Evolutionary conservation across 2,888 invertebrate species (phyloP).

Genomic region (Polia nebulosa): DNA sequence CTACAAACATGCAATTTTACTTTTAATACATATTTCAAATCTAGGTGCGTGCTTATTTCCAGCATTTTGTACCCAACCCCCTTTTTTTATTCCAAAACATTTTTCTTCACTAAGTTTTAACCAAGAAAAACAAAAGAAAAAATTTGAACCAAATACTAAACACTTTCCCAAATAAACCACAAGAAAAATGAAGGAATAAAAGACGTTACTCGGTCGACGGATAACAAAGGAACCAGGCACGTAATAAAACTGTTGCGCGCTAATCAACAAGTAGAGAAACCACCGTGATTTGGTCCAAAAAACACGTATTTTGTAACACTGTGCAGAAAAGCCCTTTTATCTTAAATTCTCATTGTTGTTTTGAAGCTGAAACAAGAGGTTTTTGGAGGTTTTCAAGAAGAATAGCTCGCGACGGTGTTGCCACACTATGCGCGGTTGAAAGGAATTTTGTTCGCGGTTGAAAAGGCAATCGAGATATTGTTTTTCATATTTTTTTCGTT

Average conservation of each 20-base stretch:
- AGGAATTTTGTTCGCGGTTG: neutral
- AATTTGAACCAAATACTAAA: slow-evolving; percentile 5
- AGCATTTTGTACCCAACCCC: neutral
- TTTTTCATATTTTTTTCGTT: neutral
- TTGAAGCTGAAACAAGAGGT: slow-evolving; percentile 14
- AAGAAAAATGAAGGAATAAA: slow-evolving; percentile 7
- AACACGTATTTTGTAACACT: slow-evolving; percentile 33
- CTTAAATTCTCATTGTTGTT: neutral
- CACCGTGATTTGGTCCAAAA: slow-evolving; percentile 37
- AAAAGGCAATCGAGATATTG: neutral
- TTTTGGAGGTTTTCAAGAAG: slow-evolving; percentile 19
- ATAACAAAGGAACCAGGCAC: slow-evolving; percentile 70
- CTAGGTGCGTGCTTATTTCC: slow-evolving; percentile 10
- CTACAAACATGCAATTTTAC: too few relatives aligned
- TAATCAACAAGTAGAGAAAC: slow-evolving; percentile 82
- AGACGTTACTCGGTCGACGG: neutral
- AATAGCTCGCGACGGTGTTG: slow-evolving; percentile 10
- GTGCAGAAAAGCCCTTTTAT: slow-evolving; percentile 35
- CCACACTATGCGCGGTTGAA: neutral
- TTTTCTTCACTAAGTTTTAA: neutral
- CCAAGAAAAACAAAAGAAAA: slow-evolving; percentile 14
- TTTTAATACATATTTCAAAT: too few relatives aligned
- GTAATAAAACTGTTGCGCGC: slow-evolving; percentile 78
- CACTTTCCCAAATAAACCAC: slow-evolving; percentile 10
- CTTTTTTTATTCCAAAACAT: neutral